phyloP scores from a whole-genome alignment of 2,888 invertebrate genomes.

The Orchesellides sinensis region DNA sequence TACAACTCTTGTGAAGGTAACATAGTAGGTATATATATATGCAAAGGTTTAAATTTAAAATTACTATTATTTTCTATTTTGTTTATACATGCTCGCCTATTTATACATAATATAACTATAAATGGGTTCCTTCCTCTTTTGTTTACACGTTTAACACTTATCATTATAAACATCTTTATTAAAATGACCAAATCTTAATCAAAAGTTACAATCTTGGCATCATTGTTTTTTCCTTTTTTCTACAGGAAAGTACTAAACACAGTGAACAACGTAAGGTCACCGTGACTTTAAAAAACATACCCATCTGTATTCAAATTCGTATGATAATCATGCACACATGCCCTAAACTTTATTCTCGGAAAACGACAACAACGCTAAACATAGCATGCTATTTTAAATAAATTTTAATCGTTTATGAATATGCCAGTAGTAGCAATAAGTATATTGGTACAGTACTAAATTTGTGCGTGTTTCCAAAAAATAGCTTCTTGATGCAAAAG shows the following conservation, averaged over 20 bases:
- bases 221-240: slow-evolving; percentile 38
- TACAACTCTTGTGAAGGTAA: neutral
- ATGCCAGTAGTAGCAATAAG: too few species aligned
- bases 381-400: too few species aligned
- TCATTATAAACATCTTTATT: slow-evolving; percentile 49
- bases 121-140: slow-evolving; percentile 57
- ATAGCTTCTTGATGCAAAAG: too few species aligned
- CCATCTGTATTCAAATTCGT: neutral
- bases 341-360: too few species aligned
- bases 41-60: neutral
- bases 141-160: slow-evolving; percentile 49
- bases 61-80: neutral
- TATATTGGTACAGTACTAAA: too few species aligned
- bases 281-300: neutral
- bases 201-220: slow-evolving; percentile 51
- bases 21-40: too few species aligned
- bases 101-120: slow-evolving; percentile 9
- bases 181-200: slow-evolving; percentile 47
- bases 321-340: too few species aligned
- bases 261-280: slow-evolving; percentile 34
- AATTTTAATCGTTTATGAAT: too few species aligned
- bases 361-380: too few species aligned
- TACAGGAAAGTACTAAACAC: slow-evolving; percentile 31
- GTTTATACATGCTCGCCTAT: neutral
- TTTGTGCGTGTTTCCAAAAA: too few species aligned